Base-by-base conservation (phyloP, 1,140 invertebrate genomes). In the Parapsyche elsis region DNA sequence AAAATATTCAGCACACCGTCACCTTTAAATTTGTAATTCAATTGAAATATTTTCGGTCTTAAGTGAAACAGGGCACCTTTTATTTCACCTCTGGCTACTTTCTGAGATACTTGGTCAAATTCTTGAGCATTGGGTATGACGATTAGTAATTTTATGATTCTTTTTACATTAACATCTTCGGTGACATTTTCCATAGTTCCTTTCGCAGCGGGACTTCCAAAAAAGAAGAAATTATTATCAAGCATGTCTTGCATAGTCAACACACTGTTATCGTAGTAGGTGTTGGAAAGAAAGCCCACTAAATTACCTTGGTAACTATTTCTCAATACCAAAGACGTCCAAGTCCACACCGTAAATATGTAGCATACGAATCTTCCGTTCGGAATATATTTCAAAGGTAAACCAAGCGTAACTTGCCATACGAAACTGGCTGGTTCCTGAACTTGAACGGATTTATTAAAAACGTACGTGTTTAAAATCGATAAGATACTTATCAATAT, bases 161-260 rank as follows among this genome's bases (percentile, higher is more conserved):
- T 14, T 26, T 61, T 19, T 9, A 82, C 70, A 14, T 73, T 64
- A 0, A 7, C 21, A 59, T 83, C 79, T 0, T 79, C 59, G 0
- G 2, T 9, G 10, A 64, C 74, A 74, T 76, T 67, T 76, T 76
- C 10, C 59, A 83, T 46, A 0, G 76, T 21, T 26, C 10, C 74
- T 2, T 71, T 57, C 16, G 57, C 78, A 30, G 57, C 26, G 5
- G 26, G 19, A 7, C 73, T 76, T 19, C 82, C 80, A 67, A 61
- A 83, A 81, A 83, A 83, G 61, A 7, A 19, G 30, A 79, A 83
- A 16, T 78, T 57, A 10, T 64, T 24, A 30, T 81, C 73, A 12
- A 83, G 7, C 82, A 83, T 83, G 45, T 83, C 82, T 46, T 64
- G 59, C 82, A 83, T 83, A 19, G 57, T 81, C 19, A 46, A 76